Base-by-base conservation (phyloP, 2,888 invertebrate genomes). In the Cheilosia vernalis region DNA sequence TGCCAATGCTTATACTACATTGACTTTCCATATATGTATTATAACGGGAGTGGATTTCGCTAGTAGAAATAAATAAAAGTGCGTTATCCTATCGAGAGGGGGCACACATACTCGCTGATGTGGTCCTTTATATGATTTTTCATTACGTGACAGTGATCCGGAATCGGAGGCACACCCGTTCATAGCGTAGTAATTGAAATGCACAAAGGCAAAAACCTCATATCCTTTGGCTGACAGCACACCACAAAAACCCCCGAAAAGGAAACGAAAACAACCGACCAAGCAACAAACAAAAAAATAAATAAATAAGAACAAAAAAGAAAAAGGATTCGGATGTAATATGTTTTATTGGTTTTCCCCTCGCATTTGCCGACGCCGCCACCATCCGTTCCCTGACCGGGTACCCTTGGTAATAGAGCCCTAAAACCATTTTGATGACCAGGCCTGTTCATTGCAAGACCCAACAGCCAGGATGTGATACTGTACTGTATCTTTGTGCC, bases 321-420 rank as follows among this genome's bases (percentile, higher is more conserved):
- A 21, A 51, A 19, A 74, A 69, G 69, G 69, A 63, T 79, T 74
- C 64, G 74, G 74, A 84, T 70, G 84, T 79, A 84, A 84, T 84
- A 84, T 64, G 55, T 79, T 79, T 84, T 79, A 84, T 79, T 84
- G 79, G 37, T 63, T 73, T 78, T 64, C 64, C 74, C 74, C 33
- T 42, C 13, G 17, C n/a, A 60, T 21, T 55, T 40, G 53, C 53
- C 51, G 58, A 21, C 1, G n/a, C 30, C 9, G 7, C 30, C 30
- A 0, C 56, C 64, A 83, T 73, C 63, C 70, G 40, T 51, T 42
- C 42, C 64, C 30, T 19, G 44, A 47, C 56, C 30, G 69, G 24
- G 13, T 53, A 44, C 70, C 74, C 47, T 21, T 24, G 24, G 64
- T 70, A 76, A 84, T 84, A 76, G 74, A 70, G 79, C 69, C 69